A percentile compares a stretch with the other conserved stretches of the same genome.
Conservation (phyloP, 30 jellyfish, hydroid and myxozoan genomes). For the Hydractinia symbiolongicarpus region DNA sequence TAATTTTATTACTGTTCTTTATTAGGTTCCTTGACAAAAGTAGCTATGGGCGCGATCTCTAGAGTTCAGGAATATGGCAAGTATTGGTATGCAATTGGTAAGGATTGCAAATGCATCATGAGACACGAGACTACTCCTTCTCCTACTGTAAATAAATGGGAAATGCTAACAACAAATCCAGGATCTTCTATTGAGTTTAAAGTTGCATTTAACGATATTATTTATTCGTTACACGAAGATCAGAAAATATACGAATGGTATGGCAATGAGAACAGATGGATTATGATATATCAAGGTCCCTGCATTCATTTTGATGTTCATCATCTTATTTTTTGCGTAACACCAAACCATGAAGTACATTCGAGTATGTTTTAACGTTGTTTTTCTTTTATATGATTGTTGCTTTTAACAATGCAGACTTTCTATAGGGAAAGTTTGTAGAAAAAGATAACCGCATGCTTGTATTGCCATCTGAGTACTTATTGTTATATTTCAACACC, state of each 20-base stretch:
- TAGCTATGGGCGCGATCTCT: not conserved
- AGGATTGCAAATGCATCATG: not conserved
- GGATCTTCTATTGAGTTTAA: slow-evolving; percentile 6
- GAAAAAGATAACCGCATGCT: too few species aligned
- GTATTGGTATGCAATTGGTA: not conserved
- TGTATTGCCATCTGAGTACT: too few species aligned
- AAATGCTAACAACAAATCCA: not conserved
- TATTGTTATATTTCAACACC: too few species aligned
- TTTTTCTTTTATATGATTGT: too few species aligned
- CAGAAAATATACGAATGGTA: slow-evolving; percentile 9
- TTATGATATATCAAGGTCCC: not conserved
- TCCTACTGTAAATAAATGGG: not conserved
- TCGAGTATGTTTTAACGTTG: too few species aligned
- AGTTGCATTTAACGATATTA: not conserved
- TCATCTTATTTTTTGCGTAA: too few species aligned
- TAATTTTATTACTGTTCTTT: too few species aligned
- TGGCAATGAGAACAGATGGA: not conserved
- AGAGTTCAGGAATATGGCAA: not conserved
- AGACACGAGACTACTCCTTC: not conserved
- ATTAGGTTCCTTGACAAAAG: not conserved
- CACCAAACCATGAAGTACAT: too few species aligned
- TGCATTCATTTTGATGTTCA: not conserved
- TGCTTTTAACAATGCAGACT: too few species aligned
- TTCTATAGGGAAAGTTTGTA: too few species aligned
- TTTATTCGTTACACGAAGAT: slow-evolving; percentile 3